A percentile compares a stretch with the other conserved stretches of the same genome.
phyloP scores from a whole-genome alignment of 2,113 vertebrate genomes.

The Elanus axillaris region DNA sequence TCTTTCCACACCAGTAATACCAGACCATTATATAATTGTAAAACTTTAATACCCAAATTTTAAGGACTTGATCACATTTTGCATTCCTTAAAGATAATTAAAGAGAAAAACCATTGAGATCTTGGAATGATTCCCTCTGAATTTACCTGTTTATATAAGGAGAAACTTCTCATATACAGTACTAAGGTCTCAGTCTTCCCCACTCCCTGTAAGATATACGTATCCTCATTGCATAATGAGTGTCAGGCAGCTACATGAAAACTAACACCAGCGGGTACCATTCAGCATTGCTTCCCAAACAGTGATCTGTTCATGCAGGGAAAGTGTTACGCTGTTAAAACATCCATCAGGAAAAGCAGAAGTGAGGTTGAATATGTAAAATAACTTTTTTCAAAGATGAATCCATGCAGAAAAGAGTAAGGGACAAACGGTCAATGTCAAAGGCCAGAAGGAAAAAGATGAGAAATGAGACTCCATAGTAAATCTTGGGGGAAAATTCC shows the following conservation, averaged over 20 bases:
- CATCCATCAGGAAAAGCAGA: background rate
- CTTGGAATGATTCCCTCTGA: background rate
- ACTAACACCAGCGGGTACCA: background rate
- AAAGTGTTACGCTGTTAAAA: background rate
- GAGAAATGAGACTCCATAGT: background rate
- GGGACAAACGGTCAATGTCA: background rate
- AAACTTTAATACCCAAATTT: background rate
- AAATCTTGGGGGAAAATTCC: background rate
- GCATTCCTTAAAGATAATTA: background rate
- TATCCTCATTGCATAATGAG: background rate
- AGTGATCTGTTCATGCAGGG: fast-evolving
- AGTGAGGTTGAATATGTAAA: background rate
- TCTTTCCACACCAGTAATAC: background rate
- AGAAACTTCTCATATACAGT: background rate
- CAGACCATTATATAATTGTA: background rate
- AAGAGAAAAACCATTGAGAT: background rate
- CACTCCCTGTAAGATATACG: background rate
- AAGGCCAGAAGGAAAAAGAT: background rate
- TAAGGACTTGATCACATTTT: background rate
- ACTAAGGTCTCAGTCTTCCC: background rate
- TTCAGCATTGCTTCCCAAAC: background rate
- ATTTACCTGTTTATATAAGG: background rate
- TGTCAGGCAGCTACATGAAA: fast-evolving
- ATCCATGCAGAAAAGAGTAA: background rate
- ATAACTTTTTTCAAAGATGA: background rate